Base-by-base conservation (phyloP, 2,888 invertebrate genomes). In the Zaprionus obscuricornis region DNA sequence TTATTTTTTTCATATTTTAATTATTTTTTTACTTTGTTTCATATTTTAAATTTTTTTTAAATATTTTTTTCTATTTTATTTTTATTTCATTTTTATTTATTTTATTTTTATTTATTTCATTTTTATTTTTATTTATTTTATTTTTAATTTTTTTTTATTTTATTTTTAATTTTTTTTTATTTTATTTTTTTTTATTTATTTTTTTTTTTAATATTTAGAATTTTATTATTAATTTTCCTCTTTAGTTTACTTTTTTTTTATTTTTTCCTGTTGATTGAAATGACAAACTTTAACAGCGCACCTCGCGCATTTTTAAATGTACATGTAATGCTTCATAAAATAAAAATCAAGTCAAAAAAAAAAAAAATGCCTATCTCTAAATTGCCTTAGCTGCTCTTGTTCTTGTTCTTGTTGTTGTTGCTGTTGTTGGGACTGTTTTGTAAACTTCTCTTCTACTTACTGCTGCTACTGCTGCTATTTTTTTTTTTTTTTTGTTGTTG, bases 331-430 rank as follows among this genome's bases (percentile, higher is more conserved):
- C 46, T 46, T 63, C 54, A 70, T 67, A 63, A 67, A 73, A 82
- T 57, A 70, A 69, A 83, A 78, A 74, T 74, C 71, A 77, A 70
- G 70, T 24, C 52, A 58, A 64, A n/a, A n/a, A n/a, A n/a, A n/a
- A n/a, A n/a, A n/a, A n/a, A n/a, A n/a, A 58, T 66, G 60, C 63
- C 74, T 63, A 77, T 81, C 66, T 75, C 59, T 29, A 43, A 72
- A 60, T 69, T 74, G 68, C 46, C 59, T n/a, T n/a, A 50, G 27
- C 17, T n/a, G n/a, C 43, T 22, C 46, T n/a, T n/a, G n/a, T n/a
- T n/a, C 24, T 16, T 18, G 18, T 16, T n/a, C 18, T 8, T 11
- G 14, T 37, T 7, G 3, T 13, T 31, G 10, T n/a, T n/a, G n/a
- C n/a, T n/a, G n/a, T n/a, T n/a, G n/a, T n/a, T n/a, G 20, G 26